Base-by-base conservation (phyloP, 2,888 invertebrate species). In the Rhagonycha lutea region DNA sequence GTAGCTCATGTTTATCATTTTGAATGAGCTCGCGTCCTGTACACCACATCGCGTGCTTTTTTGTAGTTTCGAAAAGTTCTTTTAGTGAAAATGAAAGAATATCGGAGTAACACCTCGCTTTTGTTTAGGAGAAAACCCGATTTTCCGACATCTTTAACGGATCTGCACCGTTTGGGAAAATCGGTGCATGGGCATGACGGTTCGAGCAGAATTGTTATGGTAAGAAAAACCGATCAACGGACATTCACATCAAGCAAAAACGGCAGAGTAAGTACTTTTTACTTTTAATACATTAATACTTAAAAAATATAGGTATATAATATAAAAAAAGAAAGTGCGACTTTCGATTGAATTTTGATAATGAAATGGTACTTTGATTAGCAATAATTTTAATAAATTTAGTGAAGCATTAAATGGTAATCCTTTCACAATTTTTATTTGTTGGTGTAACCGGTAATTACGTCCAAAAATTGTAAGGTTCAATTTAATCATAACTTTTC, bases 151-250 rank as follows among this genome's bases (percentile, higher is more conserved):
- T 86, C 86, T 32, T 80, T 87, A 23, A 86, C 86, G 63, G 87
- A 87, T 76, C 82, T 88, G 67, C 86, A 87, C 78, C 79, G 87
- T 24, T 87, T 86, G 80, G 82, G 86, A 77, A 87, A 86, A 80
- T 87, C 86, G 8, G 85, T 85, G 8, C 88, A 88, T 78, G 88
- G 88, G 32, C 89, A 89, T 81, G 89, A 89, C 83, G 89, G 89
- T 32, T 87, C 90, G 80, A 91, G 91, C 82, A 87, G 92, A 85
- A 92, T 92, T 81, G 91, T 92, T 80, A 92, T 92, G 92, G 92
- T 92, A 70, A 89, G 92, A 80, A 92, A 92, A 88, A 92, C 92
- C 80, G 92, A 92, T 84, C 92, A 92, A 85, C 88, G 92, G 83
- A 91, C 92, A 5, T 92, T 92, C 82, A 91, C 91, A 78, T 91